These are phyloP conservation scores for Anthonomus grandis DNA, from an alignment of 1,140 invertebrate species.

Conservation along the genomic window DNA sequence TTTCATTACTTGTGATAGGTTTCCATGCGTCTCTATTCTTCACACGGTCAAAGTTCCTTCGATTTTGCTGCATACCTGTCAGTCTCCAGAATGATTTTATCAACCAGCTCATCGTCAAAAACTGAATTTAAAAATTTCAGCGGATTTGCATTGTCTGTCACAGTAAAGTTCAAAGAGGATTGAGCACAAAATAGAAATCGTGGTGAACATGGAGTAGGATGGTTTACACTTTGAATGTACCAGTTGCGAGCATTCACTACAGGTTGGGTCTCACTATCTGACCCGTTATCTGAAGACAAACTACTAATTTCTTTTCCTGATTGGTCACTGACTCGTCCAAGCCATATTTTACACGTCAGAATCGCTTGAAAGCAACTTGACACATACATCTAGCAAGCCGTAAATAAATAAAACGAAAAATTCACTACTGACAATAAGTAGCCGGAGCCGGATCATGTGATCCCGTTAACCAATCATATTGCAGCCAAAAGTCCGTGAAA, in stretches of 20 bases:
- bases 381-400: neutral
- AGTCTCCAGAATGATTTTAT: neutral
- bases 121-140: neutral
- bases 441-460: neutral
- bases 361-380: neutral
- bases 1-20: neutral
- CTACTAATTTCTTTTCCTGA: neutral
- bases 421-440: neutral
- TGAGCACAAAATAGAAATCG: too few relatives aligned
- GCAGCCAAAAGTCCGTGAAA: neutral
- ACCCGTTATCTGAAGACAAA: conserved; percentile 1
- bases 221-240: conserved; percentile 1
- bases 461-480: neutral
- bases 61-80: neutral
- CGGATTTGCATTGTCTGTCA: conserved; percentile 1
- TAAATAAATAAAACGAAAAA: neutral
- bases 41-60: neutral
- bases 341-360: neutral
- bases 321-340: neutral
- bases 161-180: neutral
- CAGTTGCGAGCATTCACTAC: neutral
- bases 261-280: neutral
- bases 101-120: conserved; percentile 2
- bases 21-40: neutral
- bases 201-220: neutral